Conservation (phyloP, 1,140 invertebrate species). For the Atta cephalotes region DNA sequence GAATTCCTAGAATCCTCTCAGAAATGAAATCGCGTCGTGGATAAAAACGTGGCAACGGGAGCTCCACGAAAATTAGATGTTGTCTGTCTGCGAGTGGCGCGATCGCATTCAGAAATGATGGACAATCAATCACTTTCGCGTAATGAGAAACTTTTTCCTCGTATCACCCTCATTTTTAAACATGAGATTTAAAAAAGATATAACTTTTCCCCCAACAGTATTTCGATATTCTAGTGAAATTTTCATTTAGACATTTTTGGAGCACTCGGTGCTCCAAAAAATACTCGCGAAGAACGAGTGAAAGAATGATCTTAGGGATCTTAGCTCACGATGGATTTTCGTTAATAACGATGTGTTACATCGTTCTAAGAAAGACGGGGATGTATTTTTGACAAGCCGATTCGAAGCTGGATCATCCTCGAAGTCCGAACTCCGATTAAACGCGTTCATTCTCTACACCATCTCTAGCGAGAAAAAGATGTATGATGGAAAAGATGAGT, state of each 20-base stretch:
- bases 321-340: not conserved
- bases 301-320: too few species aligned
- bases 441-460: too few species aligned
- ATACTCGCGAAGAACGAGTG: not conserved
- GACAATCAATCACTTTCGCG: slow-evolving; percentile 15
- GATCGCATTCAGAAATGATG: not conserved
- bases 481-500: too few species aligned
- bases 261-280: not conserved
- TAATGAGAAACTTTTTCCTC: not conserved
- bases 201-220: not conserved
- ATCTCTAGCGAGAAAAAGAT: not conserved
- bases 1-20: too few species aligned
- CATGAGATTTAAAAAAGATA: not conserved
- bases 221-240: not conserved
- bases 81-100: not conserved
- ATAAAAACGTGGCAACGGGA: too few species aligned
- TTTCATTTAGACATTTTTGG: not conserved
- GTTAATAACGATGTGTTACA: not conserved
- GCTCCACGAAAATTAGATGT: not conserved
- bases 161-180: too few species aligned
- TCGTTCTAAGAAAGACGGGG: too few species aligned
- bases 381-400: too few species aligned
- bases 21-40: too few species aligned
- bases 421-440: too few species aligned
- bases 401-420: too few species aligned